phyloP scores from a whole-genome alignment of 2,888 invertebrate genomes.

The Parnassius mnemosyne region DNA sequence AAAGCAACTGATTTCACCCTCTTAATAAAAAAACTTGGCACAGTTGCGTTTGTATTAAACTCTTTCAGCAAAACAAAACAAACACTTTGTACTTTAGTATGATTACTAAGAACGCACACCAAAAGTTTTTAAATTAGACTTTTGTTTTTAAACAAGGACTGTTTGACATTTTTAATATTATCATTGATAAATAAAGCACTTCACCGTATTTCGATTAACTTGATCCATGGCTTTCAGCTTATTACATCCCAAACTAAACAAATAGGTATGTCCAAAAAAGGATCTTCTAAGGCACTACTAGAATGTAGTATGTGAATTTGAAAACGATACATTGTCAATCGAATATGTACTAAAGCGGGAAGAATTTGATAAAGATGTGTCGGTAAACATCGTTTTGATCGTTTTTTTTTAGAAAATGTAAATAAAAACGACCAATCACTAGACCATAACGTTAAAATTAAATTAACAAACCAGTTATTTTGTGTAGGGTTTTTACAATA shows the following conservation, averaged over 20 bases:
- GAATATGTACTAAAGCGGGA: too few species aligned
- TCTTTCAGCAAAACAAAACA: constrained; percentile 5
- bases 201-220: constrained; percentile 35
- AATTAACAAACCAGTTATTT: too few species aligned
- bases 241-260: constrained; percentile 2
- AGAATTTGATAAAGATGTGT: too few species aligned
- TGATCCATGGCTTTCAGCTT: constrained; percentile 29
- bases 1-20: constrained; percentile 23
- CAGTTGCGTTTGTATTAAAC: constrained; percentile 5
- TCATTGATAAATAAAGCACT: constrained; percentile 34
- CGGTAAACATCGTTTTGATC: too few species aligned
- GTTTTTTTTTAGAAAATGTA: too few species aligned
- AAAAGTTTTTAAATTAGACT: constrained; percentile 16
- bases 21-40: constrained; percentile 13
- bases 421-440: too few species aligned
- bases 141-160: constrained; percentile 16
- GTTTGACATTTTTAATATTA: constrained; percentile 24
- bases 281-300: too few species aligned
- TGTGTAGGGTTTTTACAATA: too few species aligned
- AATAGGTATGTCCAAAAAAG: neutral
- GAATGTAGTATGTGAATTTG: too few species aligned
- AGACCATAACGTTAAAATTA: too few species aligned
- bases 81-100: constrained; percentile 14
- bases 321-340: too few species aligned
- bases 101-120: constrained; percentile 11